These are phyloP conservation scores for Platanista minor DNA, from an alignment of 2,113 vertebrate genomes.

Conservation along the genomic window DNA sequence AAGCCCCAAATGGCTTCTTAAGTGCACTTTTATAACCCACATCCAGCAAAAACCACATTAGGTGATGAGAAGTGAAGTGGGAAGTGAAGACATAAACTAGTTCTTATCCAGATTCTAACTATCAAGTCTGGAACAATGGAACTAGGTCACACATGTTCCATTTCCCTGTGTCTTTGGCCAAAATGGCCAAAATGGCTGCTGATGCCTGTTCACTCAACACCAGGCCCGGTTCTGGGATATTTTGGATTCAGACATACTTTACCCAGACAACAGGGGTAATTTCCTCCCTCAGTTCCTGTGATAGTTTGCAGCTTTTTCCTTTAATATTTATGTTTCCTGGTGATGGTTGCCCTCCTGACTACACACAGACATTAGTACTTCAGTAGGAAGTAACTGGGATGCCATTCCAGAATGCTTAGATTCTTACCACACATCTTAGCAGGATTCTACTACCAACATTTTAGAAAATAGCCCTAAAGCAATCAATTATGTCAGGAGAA, in stretches of 20 bases:
- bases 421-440: constrained; percentile 56
- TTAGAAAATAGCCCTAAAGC: not conserved
- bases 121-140: not conserved
- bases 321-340: constrained; percentile 40
- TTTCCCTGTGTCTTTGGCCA: not conserved
- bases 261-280: not conserved
- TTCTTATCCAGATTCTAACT: not conserved
- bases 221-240: not conserved
- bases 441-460: not conserved
- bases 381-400: constrained; percentile 73
- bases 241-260: not conserved
- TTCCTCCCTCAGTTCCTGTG: constrained; percentile 14
- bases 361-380: not conserved
- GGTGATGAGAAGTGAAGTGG: not conserved
- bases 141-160: not conserved
- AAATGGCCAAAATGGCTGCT: not conserved
- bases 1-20: not conserved
- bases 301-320: not conserved
- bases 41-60: not conserved
- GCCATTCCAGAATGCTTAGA: constrained; percentile 77
- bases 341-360: not conserved
- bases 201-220: not conserved
- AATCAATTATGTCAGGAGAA: not conserved
- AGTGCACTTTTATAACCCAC: not conserved
- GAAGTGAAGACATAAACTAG: not conserved